These are phyloP conservation scores for Centropristis striata DNA, from an alignment of 2,113 vertebrate genomes.

Conservation along the genomic window DNA sequence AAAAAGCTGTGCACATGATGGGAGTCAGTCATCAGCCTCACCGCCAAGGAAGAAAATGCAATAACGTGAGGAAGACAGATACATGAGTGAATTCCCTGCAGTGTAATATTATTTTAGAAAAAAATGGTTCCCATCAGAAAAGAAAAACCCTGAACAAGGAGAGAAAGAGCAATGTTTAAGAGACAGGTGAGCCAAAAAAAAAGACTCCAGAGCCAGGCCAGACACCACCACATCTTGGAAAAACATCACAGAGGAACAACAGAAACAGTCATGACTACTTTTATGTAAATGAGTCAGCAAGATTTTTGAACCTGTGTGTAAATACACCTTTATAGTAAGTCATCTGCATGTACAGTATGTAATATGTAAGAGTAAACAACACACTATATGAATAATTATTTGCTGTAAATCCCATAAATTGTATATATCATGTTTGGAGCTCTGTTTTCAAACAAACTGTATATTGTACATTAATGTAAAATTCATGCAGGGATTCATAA, in stretches of 20 bases:
- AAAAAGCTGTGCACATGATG: conserved; percentile 2
- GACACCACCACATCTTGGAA: not conserved
- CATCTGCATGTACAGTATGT: conserved; percentile 4
- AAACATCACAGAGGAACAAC: conserved; percentile 2
- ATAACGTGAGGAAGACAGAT: not conserved
- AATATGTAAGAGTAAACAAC: not conserved
- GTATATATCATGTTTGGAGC: conserved; percentile 8
- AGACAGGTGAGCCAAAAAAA: conserved; percentile 13
- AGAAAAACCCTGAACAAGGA: conserved; percentile 7
- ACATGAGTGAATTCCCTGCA: not conserved
- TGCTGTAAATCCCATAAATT: not conserved
- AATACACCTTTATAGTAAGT: conserved; percentile 20
- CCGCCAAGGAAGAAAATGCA: not conserved
- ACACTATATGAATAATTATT: not conserved
- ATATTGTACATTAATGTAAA: conserved; percentile 37
- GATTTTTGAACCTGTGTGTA: conserved; percentile 38
- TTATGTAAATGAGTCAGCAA: not conserved
- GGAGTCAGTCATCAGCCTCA: conserved; percentile 4
- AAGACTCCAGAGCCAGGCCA: not conserved
- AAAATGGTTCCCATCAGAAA: conserved; percentile 14
- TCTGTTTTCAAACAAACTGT: conserved; percentile 20
- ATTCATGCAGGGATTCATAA: not conserved
- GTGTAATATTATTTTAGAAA: conserved; percentile 10
- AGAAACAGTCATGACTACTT: conserved; percentile 3
- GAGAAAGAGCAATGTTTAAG: conserved; percentile 18